Evolutionary conservation across 2,797 vertebrate species (phyloP).

Genomic region (Choloepus didactylus): DNA sequence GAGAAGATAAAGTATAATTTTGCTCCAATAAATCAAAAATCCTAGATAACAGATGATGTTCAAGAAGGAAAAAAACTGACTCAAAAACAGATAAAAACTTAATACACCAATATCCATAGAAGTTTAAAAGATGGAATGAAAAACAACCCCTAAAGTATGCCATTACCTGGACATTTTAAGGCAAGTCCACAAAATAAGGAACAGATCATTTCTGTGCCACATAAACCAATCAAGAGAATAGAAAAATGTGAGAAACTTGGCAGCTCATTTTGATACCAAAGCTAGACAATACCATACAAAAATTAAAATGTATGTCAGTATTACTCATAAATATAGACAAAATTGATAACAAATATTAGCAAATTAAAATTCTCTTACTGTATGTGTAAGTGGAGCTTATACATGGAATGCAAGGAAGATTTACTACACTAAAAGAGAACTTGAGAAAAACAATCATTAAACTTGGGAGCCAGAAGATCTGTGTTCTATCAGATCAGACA

Average conservation of each 20-base stretch:
- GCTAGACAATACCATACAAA: conserved; percentile 6
- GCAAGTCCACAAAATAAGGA: not conserved
- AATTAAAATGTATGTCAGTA: conserved; percentile 30
- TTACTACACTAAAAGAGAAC: not conserved
- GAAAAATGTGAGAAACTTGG: not conserved
- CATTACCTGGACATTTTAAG: not conserved
- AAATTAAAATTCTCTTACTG: conserved; percentile 1
- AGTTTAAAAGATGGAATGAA: not conserved
- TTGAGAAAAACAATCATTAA: not conserved
- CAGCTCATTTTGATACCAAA: conserved; percentile 26
- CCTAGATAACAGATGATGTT: not conserved
- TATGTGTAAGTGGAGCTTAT: not conserved
- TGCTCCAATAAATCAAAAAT: not conserved
- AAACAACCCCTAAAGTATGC: not conserved
- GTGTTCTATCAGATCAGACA: not conserved
- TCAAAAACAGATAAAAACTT: not conserved
- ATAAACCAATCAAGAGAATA: not conserved
- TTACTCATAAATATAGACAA: not conserved
- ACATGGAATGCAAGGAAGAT: not conserved
- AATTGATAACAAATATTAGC: not conserved
- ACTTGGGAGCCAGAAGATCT: not conserved
- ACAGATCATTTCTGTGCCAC: not conserved
- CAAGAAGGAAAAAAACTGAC: not conserved
- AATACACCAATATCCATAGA: not conserved
- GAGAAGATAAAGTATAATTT: conserved; percentile 42